Base-by-base conservation (phyloP, 2,113 vertebrate species). In the Galbula dea region DNA sequence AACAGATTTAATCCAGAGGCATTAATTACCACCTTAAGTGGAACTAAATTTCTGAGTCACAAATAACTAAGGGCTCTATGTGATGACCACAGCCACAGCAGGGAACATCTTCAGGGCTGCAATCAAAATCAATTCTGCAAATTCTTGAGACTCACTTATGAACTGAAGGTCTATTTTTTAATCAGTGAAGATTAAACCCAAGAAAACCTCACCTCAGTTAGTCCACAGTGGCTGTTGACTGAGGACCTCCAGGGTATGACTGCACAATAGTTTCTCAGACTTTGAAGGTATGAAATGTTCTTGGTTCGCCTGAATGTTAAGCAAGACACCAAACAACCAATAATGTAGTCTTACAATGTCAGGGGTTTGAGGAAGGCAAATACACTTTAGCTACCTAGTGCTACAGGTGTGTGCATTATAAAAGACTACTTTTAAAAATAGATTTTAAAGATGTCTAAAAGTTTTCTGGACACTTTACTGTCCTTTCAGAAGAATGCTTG, bases 1-100 rank as follows among this genome's bases (percentile, higher is more conserved):
- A 97, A 73, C 29, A 90, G 48, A 74, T 93, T 96, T 97, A 80
- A 95, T 93, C 78, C 45, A 52, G 34, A 58, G 62, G 34, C 59
- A 69, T 81, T 95, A 81, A 96, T 97, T 95, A 84, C 14, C 32
- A 72, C 59, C 65, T 93, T 12, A 94, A 65, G 32, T 26, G 79
- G 66, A 94, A 90, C 8, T 80, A 58, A 69, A 78, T 84, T 88
- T 95, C 59, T 43, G 8, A 3, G 3, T 43, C 41, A 63, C 48
- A 85, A 71, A 63, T 43, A 63, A 48, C 69, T 46, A 67, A 12
- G 11, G 54, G n/a, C 15, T 83, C 78, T 88, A 2, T 39, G 22
- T 3, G 5, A 29, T 67, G 51, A 54, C 55, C 65, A 48, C 18
- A 76, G 30, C 21, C 37, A 30, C 49, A 87, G 32, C 27, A 72